Conservation (phyloP, 2,113 vertebrate species). For the Tupaia chinensis region DNA sequence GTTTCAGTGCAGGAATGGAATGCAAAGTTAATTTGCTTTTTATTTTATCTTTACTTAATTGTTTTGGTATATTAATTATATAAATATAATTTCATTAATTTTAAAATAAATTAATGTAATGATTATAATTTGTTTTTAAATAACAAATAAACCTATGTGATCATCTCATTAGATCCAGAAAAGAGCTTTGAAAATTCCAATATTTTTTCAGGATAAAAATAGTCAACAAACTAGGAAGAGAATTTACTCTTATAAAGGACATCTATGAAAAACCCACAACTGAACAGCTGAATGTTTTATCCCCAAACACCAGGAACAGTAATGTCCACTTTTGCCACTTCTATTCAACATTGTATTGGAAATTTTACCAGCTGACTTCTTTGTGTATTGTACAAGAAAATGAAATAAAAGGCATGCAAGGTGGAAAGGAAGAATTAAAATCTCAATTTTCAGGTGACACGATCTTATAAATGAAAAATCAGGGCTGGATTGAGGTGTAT, state of each 20-base stretch:
- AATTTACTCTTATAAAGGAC: not conserved
- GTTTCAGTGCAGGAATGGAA: not conserved
- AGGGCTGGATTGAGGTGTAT: not conserved
- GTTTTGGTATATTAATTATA: too few species aligned
- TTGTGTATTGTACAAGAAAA: not conserved
- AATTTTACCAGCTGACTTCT: not conserved
- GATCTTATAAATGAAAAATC: not conserved
- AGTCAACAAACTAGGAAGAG: slow-evolving; percentile 12
- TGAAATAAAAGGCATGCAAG: slow-evolving; percentile 17
- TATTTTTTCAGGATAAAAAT: slow-evolving; percentile 6
- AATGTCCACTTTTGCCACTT: not conserved
- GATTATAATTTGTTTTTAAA: too few species aligned
- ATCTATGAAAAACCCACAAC: slow-evolving; percentile 30
- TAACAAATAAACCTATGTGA: not conserved
- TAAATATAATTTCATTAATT: too few species aligned
- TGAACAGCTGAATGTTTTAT: not conserved
- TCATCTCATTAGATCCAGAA: slow-evolving; percentile 6
- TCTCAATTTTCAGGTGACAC: not conserved
- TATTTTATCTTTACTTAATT: too few species aligned
- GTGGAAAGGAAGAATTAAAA: slow-evolving; percentile 40
- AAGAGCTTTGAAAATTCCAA: not conserved
- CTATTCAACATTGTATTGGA: not conserved
- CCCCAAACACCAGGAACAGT: not conserved
- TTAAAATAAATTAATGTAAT: slow-evolving; percentile 1
- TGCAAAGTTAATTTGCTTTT: slow-evolving; percentile 32